Evolutionary conservation across 2,888 invertebrate genomes (phyloP), one percentile per base, ranked within the genome.

Genomic region (Escarpia spicata): DNA sequence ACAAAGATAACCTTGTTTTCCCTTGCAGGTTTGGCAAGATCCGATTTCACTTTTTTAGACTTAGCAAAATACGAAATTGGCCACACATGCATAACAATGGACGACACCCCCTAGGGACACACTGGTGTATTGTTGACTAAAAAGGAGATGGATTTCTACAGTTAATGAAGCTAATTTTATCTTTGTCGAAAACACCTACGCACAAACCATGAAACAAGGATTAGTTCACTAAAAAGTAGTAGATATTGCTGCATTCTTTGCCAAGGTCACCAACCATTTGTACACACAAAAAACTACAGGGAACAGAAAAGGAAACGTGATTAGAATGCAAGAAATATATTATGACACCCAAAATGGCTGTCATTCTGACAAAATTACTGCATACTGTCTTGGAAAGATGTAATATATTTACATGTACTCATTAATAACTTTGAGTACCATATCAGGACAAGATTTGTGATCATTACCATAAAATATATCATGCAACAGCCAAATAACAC

Each of bases 131-230:
- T 75, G 75, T 75, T 75, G 75, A n/a, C 19, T 75, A 6, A 75
- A 75, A 19, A 26, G 75, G 75, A 2, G 26, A 75, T 75, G 75
- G 75, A 75, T 75, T 75, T 75, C 75, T 26, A 26, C 75, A 75
- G 75, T n/a, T 75, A 75, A 75, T 75, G 19, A 75, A 75, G 75
- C 75, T 75, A 75, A 75, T 75, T 75, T 75, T n/a, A 75, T n/a
- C 75, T 52, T 9, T 52, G 75, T 26, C 6, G 75, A 75, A 15
- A 19, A 75, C 75, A 75, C 26, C 75, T 75, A n/a, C 8, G 6
- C 52, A 52, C 26, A 75, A 6, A 19, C 75, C 75, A 26, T 19
- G n/a, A 75, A 75, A 75, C 75, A 75, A 75, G 19, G 75, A 3
- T 26, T 75, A 75, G 26, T 75, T 19, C 75, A 75, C 75, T 75